phyloP scores from a whole-genome alignment of 1,140 invertebrate species.

The Monochamus saltuarius region DNA sequence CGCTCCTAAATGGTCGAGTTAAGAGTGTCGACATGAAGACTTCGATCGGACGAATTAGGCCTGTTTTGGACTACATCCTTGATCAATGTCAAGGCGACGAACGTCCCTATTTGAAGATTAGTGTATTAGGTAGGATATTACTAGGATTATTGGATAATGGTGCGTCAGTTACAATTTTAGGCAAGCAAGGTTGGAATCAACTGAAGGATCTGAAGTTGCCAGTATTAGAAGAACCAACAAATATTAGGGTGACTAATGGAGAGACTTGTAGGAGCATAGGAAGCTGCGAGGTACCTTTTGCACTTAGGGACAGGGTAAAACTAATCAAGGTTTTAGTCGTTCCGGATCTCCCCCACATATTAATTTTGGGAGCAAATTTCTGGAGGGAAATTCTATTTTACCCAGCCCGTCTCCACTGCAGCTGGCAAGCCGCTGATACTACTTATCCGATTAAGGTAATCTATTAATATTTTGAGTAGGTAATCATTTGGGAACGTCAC shows the following conservation, averaged over 20 bases:
- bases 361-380: slow-evolving; percentile 7
- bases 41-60: background rate
- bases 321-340: slow-evolving; percentile 4
- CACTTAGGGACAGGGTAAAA: background rate
- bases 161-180: slow-evolving; percentile 2
- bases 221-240: too few relatives aligned
- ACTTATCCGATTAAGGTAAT: too few relatives aligned
- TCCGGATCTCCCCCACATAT: slow-evolving; percentile 1
- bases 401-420: too few relatives aligned
- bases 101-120: background rate
- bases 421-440: too few relatives aligned
- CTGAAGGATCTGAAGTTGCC: too few relatives aligned
- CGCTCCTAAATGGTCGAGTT: background rate
- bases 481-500: too few relatives aligned
- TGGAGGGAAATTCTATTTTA: slow-evolving; percentile 3
- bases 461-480: too few relatives aligned
- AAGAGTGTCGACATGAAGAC: background rate
- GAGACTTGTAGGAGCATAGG: background rate
- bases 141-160: slow-evolving; percentile 2
- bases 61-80: background rate
- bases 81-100: background rate
- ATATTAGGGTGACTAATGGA: too few relatives aligned
- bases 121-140: background rate
- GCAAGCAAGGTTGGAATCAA: background rate
- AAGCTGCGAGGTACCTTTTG: background rate